Evolutionary conservation across 2,888 invertebrate genomes (phyloP).

Genomic region (Campoplex capitator): DNA sequence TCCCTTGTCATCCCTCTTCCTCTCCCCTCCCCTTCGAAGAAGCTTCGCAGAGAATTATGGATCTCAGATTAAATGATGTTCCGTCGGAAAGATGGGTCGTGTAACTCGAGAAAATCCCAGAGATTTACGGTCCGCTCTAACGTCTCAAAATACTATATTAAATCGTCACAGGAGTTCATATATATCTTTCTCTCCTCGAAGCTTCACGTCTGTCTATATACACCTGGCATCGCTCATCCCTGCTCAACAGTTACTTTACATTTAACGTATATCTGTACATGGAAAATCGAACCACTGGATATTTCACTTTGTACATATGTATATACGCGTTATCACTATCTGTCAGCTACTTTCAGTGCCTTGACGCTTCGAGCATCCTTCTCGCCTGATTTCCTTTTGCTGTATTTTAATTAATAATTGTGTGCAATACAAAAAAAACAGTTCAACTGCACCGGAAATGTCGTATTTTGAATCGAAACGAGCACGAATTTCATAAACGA

Average conservation of each 20-base stretch:
- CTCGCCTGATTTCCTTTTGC: not conserved
- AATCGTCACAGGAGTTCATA: slow-evolving; percentile 39
- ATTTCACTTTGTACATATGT: not conserved
- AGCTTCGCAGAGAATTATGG: slow-evolving; percentile 27
- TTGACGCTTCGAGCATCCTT: not conserved
- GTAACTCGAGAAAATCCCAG: slow-evolving; percentile 38
- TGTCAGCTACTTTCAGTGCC: not conserved
- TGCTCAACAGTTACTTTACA: not conserved
- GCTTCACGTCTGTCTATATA: not conserved
- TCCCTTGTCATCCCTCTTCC: not conserved
- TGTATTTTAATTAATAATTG: not conserved
- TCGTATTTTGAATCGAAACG: not conserved
- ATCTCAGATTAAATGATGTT: slow-evolving; percentile 27
- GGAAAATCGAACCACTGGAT: slow-evolving; percentile 1
- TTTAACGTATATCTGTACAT: not conserved
- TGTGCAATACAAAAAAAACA: not conserved
- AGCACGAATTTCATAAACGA: too few relatives aligned
- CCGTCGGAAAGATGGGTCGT: slow-evolving; percentile 18
- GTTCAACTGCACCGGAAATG: not conserved
- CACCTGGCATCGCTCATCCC: slow-evolving; percentile 3
- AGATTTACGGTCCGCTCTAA: slow-evolving; percentile 43
- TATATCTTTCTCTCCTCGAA: not conserved
- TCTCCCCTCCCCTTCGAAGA: not conserved
- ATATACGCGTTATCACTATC: not conserved
- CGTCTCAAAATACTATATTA: slow-evolving; percentile 45